Base-by-base conservation (phyloP, 2,113 vertebrate genomes). In the Scalopus aquaticus region DNA sequence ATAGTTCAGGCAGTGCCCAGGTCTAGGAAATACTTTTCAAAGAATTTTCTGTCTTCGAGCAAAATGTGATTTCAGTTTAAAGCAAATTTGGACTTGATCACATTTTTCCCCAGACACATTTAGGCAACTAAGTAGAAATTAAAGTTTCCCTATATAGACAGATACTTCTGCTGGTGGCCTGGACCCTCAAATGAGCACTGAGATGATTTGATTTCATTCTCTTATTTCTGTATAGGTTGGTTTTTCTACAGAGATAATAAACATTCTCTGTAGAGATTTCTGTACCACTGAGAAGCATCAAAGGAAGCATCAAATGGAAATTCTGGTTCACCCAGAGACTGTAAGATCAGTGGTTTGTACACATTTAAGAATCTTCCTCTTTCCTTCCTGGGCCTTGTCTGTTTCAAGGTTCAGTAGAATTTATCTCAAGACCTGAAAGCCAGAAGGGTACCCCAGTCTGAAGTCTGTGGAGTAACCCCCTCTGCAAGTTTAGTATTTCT, bases 101-200 rank as follows among this genome's bases (percentile, higher is more conserved):
- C 89, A 69, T 90, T 93, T 93, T 96, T 85, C 81, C 67, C 81
- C 56, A 60, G 73, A 90, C 80, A 92, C 37, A 81, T 81, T 80
- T 88, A 73, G 62, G 51, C 62, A 90, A 89, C 89, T 80, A 94
- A 94, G 81, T 92, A 90, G 91, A 92, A 88, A 96, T 96, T 94
- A 92, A 95, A 90, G 65, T 92, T 92, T 95, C 91, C 81, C 35
- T 76, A 44, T 0, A 1, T 87, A 87, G 94, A 90, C 95, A 96
- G 83, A 20, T 13, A 35, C 32, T 44, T n/a, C 32, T 28, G 60
- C 39, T 64, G 32, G 22, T 39, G 64, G 54, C 20, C 60, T 30
- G 51, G 60, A 42, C 37, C 37, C 24, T 69, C 32, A 30, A 32
- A 72, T 39, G 80, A 80, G n/a, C 69, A 17, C 5, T 6, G 22